A percentile compares a stretch with the other conserved stretches of the same genome.
These are phyloP conservation scores for Ephestia elutella DNA, from an alignment of 1,140 invertebrate species.

Conservation along the genomic window DNA sequence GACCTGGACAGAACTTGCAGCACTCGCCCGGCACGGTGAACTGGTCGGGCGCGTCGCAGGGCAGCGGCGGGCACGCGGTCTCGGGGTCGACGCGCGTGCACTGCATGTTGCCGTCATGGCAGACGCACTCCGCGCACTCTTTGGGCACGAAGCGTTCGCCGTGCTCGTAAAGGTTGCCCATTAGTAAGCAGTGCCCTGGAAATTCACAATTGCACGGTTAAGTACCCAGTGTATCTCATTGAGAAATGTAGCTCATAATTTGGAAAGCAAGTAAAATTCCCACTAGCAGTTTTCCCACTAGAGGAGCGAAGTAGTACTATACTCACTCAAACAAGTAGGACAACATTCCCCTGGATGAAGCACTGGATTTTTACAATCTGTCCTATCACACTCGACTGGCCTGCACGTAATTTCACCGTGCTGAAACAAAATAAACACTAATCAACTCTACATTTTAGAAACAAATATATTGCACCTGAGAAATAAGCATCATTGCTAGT, in stretches of 20 bases:
- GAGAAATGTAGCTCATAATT: no score
- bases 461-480: no score
- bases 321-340: conserved; percentile 89
- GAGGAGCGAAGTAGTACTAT: no score
- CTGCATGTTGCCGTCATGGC: conserved; percentile 86
- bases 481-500: no score
- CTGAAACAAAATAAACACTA: conserved; percentile 71
- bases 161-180: conserved; percentile 87
- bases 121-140: conserved; percentile 84
- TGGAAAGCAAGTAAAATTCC: no score
- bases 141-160: conserved; percentile 83
- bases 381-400: conserved; percentile 83
- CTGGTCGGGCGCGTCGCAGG: conserved; percentile 85
- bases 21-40: conserved; percentile 89
- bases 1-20: conserved; percentile 94
- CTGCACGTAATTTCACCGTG: conserved; percentile 88
- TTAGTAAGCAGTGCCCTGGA: conserved; percentile 85
- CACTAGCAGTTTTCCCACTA: no score
- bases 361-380: conserved; percentile 86
- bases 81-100: conserved; percentile 84
- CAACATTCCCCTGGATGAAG: conserved; percentile 87
- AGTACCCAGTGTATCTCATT: no score
- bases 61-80: conserved; percentile 84
- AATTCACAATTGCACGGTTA: not conserved
- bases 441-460: no score